Evolutionary conservation across 2,797 vertebrate species (phyloP).

Genomic region (Leptatherina wallacei): DNA sequence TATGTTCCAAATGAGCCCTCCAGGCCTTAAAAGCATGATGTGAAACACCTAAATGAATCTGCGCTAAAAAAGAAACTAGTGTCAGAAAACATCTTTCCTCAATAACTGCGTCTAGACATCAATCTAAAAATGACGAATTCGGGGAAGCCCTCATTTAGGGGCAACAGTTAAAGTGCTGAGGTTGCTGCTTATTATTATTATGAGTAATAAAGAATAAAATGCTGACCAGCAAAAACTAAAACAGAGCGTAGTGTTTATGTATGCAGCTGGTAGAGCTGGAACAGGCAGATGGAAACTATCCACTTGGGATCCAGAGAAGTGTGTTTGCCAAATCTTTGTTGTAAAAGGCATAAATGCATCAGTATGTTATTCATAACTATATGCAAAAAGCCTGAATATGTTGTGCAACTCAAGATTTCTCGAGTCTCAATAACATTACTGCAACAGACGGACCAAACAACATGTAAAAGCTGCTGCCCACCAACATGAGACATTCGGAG

Average conservation of each 20-base stretch:
- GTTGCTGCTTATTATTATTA: conserved; percentile 48
- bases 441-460: conserved; percentile 4
- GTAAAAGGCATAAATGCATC: conserved; percentile 12
- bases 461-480: conserved; percentile 16
- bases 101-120: conserved; percentile 69
- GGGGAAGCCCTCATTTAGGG: conserved; percentile 47
- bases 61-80: conserved; percentile 25
- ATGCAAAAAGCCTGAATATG: conserved; percentile 10
- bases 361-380: conserved; percentile 18
- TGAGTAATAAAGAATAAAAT: conserved; percentile 58
- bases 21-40: conserved; percentile 46
- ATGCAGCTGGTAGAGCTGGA: conserved; percentile 48
- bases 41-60: conserved; percentile 59
- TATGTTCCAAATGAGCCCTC: conserved; percentile 55
- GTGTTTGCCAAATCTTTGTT: conserved; percentile 16
- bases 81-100: conserved; percentile 44
- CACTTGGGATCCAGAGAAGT: conserved; percentile 19
- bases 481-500: conserved; percentile 15
- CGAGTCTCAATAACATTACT: background rate
- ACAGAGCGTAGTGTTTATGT: conserved; percentile 34
- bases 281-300: conserved; percentile 49
- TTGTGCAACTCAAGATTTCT: conserved; percentile 1
- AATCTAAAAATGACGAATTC: conserved; percentile 55
- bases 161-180: conserved; percentile 42
- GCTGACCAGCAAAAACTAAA: conserved; percentile 50